Conservation (phyloP, 1,140 invertebrate species). For the Dreissena polymorpha region DNA sequence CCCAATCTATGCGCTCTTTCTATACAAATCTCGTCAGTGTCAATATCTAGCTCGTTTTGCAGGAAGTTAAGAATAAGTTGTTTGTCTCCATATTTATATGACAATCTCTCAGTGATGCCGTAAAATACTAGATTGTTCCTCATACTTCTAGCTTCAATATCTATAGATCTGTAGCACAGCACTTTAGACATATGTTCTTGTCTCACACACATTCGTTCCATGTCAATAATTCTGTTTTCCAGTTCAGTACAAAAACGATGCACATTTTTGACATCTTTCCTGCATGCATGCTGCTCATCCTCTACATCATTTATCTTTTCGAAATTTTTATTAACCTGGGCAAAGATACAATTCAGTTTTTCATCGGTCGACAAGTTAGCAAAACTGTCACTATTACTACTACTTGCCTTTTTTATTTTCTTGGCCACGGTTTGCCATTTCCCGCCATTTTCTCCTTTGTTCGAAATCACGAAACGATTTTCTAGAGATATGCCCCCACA, state of each 20-base stretch:
- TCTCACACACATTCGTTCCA: neutral
- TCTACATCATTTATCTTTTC: slow-evolving; percentile 33
- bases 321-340: slow-evolving; percentile 23
- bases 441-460: slow-evolving; percentile 14
- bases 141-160: slow-evolving; percentile 37
- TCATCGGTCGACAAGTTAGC: slow-evolving; percentile 21
- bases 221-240: neutral
- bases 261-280: slow-evolving; percentile 8
- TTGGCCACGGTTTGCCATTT: neutral
- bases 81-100: neutral
- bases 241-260: neutral
- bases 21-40: slow-evolving; percentile 12
- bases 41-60: slow-evolving; percentile 24
- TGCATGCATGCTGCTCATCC: neutral
- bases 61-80: slow-evolving; percentile 16
- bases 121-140: slow-evolving; percentile 36
- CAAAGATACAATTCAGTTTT: slow-evolving; percentile 20
- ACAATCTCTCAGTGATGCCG: slow-evolving; percentile 18
- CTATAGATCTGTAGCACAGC: slow-evolving; percentile 33
- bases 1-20: slow-evolving; percentile 32
- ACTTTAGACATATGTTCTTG: neutral
- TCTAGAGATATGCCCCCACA: neutral
- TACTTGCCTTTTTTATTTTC: slow-evolving; percentile 34
- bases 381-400: slow-evolving; percentile 6
- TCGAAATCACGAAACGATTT: neutral